Evolutionary conservation across 2,888 invertebrate species (phyloP).

Genomic region (Proisotoma minuta): DNA sequence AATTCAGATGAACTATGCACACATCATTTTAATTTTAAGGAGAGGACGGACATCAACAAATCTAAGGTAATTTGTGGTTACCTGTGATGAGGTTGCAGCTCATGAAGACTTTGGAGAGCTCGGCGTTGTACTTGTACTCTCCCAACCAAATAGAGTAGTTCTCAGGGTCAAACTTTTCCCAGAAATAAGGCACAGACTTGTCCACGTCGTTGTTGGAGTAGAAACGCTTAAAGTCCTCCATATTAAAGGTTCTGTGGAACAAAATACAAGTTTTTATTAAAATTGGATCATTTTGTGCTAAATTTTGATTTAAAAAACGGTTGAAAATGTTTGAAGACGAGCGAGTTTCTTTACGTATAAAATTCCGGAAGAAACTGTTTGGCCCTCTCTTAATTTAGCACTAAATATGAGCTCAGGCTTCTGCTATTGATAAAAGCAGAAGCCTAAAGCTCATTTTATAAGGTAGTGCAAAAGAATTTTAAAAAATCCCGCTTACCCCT

Average conservation of each 20-base stretch:
- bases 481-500: constrained; percentile 63
- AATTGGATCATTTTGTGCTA: neutral
- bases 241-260: constrained; percentile 70
- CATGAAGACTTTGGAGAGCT: constrained; percentile 91
- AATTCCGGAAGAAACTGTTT: too few relatives aligned
- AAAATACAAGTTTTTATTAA: constrained; percentile 5
- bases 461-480: neutral
- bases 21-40: constrained; percentile 9
- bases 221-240: constrained; percentile 95
- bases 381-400: too few relatives aligned
- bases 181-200: constrained; percentile 94
- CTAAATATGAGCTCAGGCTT: neutral
- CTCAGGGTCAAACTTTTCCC: constrained; percentile 94
- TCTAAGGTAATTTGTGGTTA: too few relatives aligned
- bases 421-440: too few relatives aligned
- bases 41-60: too few relatives aligned
- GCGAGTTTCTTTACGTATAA: too few relatives aligned
- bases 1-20: constrained; percentile 10
- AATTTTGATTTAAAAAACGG: neutral
- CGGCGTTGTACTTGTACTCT: constrained; percentile 93
- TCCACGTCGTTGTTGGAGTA: constrained; percentile 95
- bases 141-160: constrained; percentile 96
- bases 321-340: too few relatives aligned
- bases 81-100: constrained; percentile 94
- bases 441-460: neutral